Percentiles rank a stretch among this genome's conserved stretches.
phyloP scores from a whole-genome alignment of 2,797 vertebrate species.

The Gymnoscopelus microlampas region DNA sequence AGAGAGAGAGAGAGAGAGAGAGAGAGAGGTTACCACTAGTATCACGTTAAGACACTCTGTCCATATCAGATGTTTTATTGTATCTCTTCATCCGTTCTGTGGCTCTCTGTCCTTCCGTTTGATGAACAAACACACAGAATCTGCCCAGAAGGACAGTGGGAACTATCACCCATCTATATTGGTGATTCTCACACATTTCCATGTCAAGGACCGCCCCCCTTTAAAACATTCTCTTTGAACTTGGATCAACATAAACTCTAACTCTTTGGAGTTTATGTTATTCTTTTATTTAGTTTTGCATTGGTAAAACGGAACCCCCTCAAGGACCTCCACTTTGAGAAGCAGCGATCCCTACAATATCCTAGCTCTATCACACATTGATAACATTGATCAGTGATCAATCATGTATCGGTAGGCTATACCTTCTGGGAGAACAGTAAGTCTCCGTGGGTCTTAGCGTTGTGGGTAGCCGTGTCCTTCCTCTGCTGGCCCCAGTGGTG shows the following conservation, averaged over 20 bases:
- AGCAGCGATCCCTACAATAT: no score
- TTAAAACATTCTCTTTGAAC: no score
- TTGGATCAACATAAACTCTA: no score
- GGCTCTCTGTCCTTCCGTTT: not conserved
- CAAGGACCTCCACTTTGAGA: no score
- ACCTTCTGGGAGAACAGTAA: conserved; percentile 92
- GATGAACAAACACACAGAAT: not conserved
- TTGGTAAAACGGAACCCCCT: no score
- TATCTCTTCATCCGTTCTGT: not conserved
- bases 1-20: conserved; percentile 19
- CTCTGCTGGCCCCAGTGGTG: conserved; percentile 22
- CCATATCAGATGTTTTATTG: conserved; percentile 30
- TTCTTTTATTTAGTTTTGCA: no score
- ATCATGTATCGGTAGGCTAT: not conserved
- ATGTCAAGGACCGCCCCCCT: no score
- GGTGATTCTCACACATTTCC: no score
- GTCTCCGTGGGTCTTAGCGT: conserved; percentile 81
- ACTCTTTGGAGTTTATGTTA: no score
- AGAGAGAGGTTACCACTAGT: conserved; percentile 52
- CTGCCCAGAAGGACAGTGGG: not conserved
- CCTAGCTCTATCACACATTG: no score
- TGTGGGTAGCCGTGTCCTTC: conserved; percentile 11
- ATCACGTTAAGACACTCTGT: conserved; percentile 31
- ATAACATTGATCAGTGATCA: no score
- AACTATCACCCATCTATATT: no score